Evolutionary conservation across 2,888 invertebrate species (phyloP).

Genomic region (Lithosia quadra): DNA sequence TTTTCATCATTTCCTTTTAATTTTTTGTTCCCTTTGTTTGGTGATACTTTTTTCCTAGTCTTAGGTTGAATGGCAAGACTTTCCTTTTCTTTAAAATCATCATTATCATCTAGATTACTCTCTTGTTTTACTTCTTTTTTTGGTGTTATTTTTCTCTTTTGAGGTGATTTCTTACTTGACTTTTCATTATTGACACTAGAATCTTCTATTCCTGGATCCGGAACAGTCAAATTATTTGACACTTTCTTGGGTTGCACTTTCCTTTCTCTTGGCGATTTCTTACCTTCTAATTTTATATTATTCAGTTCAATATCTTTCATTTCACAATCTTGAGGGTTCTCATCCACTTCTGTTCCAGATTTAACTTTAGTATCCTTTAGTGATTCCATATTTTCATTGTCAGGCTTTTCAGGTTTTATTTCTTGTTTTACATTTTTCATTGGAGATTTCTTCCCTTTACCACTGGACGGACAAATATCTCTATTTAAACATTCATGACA

Average conservation of each 20-base stretch:
- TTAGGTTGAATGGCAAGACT: conserved; percentile 24
- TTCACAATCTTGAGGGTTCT: conserved; percentile 20
- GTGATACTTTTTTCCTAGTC: conserved; percentile 32
- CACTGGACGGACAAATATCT: conserved; percentile 92
- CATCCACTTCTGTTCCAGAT: conserved; percentile 51
- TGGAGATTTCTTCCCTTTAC: conserved; percentile 72
- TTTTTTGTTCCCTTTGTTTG: conserved; percentile 31
- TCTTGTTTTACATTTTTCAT: conserved; percentile 55
- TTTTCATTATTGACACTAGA: conserved; percentile 1
- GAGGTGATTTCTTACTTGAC: conserved; percentile 33
- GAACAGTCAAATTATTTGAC: conserved; percentile 1
- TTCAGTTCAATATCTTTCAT: conserved; percentile 29
- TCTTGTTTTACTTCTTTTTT: conserved; percentile 30
- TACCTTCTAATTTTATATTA: conserved; percentile 23
- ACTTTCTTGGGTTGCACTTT: conserved; percentile 37
- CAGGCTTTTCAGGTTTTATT: conserved; percentile 38
- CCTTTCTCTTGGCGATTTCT: conserved; percentile 27
- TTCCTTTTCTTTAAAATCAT: conserved; percentile 41
- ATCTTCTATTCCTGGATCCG: conserved; percentile 7
- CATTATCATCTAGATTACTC: conserved; percentile 28
- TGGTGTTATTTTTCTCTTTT: conserved; percentile 45
- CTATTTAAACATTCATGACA: conserved; percentile 94
- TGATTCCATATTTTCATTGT: conserved; percentile 43
- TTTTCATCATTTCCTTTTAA: conserved; percentile 12
- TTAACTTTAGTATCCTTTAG: conserved; percentile 52